Evolutionary conservation across 1,140 invertebrate genomes (phyloP).

Genomic region (Camponotus pennsylvanicus): DNA sequence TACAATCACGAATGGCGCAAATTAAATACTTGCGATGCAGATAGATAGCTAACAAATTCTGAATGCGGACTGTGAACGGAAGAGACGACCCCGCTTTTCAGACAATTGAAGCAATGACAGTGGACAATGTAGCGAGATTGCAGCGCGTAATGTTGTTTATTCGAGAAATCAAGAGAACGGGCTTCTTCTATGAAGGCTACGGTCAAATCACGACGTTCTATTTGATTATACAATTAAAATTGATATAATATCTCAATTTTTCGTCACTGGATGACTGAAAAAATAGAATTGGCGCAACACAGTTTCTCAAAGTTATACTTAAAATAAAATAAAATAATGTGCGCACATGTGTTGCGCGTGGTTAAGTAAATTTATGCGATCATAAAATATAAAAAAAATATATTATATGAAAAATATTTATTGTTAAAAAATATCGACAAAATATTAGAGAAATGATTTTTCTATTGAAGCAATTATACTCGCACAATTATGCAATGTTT

Average conservation of each 20-base stretch:
- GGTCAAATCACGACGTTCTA: neutral
- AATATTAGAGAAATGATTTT: neutral
- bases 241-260: neutral
- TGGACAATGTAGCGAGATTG: conserved; percentile 22
- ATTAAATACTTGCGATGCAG: conserved; percentile 37
- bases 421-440: neutral
- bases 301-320: conserved; percentile 1
- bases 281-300: conserved; percentile 5
- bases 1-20: conserved; percentile 36
- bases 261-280: neutral
- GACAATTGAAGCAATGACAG: conserved; percentile 21
- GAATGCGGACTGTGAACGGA: neutral
- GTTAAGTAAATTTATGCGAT: neutral
- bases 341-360: neutral
- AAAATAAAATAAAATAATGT: neutral
- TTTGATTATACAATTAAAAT: conserved; percentile 24
- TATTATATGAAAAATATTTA: neutral
- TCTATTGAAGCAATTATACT: neutral
- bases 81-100: conserved; percentile 35
- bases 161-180: neutral
- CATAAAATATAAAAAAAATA: neutral
- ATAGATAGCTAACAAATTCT: conserved; percentile 31
- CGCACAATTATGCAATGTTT: neutral
- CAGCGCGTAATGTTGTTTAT: conserved; percentile 40
- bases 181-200: neutral